Evolutionary conservation across 2,888 invertebrate genomes (phyloP).

Genomic region (Thecocarcelia acutangulata): DNA sequence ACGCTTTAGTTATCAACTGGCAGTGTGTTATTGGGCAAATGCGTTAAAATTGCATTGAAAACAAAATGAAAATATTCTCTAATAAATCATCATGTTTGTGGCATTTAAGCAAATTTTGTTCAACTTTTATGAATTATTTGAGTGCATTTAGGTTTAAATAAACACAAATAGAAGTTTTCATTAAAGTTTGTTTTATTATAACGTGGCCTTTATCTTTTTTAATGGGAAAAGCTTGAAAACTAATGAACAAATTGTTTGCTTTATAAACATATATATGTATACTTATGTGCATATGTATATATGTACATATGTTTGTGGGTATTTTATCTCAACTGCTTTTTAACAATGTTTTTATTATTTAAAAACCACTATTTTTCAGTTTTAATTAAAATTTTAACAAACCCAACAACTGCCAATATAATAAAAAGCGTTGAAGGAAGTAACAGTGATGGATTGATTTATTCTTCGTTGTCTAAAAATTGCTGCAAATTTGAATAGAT

Average conservation of each 20-base stretch:
- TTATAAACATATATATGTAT: conserved; percentile 2
- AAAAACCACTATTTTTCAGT: no score
- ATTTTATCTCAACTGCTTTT: no score
- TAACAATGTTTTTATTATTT: no score
- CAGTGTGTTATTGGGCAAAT: conserved; percentile 57
- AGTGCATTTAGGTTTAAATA: conserved; percentile 9
- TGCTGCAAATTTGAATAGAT: background rate
- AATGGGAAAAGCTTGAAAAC: conserved; percentile 12
- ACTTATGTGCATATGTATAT: no score
- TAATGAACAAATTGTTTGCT: conserved; percentile 33
- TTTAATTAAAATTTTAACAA: no score
- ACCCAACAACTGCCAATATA: no score
- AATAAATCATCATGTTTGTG: conserved; percentile 44
- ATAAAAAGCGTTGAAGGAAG: no score
- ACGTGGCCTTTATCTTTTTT: conserved; percentile 2
- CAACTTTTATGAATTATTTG: conserved; percentile 2
- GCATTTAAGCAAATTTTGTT: conserved; percentile 16
- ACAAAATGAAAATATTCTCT: conserved; percentile 13
- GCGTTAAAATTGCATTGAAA: conserved; percentile 20
- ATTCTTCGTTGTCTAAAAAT: background rate
- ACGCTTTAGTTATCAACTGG: conserved; percentile 8
- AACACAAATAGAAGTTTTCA: conserved; percentile 19
- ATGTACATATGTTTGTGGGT: no score
- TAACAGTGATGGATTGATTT: no score
- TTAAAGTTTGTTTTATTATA: conserved; percentile 14